These are phyloP conservation scores for Euproctis similis DNA, from an alignment of 2,888 invertebrate genomes.

Conservation along the genomic window DNA sequence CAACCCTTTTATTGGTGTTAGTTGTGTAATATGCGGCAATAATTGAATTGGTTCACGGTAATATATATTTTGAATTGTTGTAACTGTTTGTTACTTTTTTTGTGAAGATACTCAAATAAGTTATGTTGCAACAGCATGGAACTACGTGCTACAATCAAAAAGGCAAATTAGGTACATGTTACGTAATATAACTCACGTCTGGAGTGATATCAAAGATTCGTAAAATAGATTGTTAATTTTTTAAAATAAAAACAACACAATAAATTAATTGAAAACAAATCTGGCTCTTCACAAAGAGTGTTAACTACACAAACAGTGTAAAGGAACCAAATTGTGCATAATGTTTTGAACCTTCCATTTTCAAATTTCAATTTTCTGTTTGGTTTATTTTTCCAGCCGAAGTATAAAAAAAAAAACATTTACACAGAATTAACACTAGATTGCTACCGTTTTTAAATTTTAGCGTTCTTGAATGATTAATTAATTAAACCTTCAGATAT, in stretches of 20 bases:
- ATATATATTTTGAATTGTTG: constrained; percentile 4
- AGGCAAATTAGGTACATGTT: background rate
- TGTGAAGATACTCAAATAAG: background rate
- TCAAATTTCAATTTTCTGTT: too few species aligned
- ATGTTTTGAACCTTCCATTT: too few species aligned
- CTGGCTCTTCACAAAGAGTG: too few species aligned
- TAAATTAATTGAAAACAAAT: too few species aligned
- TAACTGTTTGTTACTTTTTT: constrained; percentile 2
- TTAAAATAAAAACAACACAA: too few species aligned
- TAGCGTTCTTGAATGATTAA: constrained; percentile 2
- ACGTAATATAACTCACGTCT: background rate
- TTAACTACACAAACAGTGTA: too few species aligned
- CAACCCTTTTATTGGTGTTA: constrained; percentile 22
- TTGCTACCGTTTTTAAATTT: background rate
- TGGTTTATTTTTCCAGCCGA: too few species aligned
- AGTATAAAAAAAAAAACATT: too few species aligned
- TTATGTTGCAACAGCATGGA: background rate
- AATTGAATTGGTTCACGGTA: constrained; percentile 16
- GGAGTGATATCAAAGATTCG: too few species aligned
- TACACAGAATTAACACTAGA: too few species aligned
- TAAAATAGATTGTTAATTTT: too few species aligned
- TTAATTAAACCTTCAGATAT: constrained; percentile 8
- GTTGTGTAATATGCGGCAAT: constrained; percentile 16
- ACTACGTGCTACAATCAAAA: background rate
- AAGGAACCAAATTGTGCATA: too few species aligned